A percentile compares a stretch with the other conserved stretches of the same genome.
These are phyloP conservation scores for Lasiommata megera DNA, from an alignment of 2,888 invertebrate species.

Conservation along the genomic window DNA sequence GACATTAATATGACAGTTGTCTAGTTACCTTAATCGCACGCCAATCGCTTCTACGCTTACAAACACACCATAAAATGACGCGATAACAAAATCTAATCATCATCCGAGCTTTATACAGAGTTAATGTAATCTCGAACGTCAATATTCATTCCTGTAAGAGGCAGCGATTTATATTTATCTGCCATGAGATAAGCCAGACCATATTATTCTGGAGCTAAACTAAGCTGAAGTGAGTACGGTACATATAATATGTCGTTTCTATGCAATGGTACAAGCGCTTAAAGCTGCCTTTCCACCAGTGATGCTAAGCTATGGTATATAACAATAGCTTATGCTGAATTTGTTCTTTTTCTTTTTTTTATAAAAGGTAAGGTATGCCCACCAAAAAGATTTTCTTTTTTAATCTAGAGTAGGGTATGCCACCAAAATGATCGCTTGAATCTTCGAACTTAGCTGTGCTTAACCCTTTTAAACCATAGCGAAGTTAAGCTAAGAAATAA, in stretches of 20 bases:
- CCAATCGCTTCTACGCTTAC: slow-evolving; percentile 3
- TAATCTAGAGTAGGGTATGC: too few relatives aligned
- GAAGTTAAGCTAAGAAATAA: too few relatives aligned
- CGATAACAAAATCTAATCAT: slow-evolving; percentile 22
- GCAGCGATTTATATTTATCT: slow-evolving; percentile 30
- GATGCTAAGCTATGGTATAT: too few relatives aligned
- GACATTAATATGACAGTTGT: neutral
- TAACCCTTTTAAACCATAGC: too few relatives aligned
- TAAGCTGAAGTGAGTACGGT: neutral
- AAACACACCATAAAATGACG: slow-evolving; percentile 19
- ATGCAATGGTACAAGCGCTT: neutral
- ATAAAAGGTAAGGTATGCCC: too few relatives aligned
- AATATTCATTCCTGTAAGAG: slow-evolving; percentile 30
- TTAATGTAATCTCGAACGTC: slow-evolving; percentile 23
- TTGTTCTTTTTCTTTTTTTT: too few relatives aligned
- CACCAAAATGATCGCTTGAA: too few relatives aligned
- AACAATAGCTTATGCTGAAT: too few relatives aligned
- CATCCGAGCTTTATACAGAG: slow-evolving; percentile 25
- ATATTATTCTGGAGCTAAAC: neutral
- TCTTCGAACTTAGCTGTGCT: too few relatives aligned
- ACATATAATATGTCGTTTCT: neutral
- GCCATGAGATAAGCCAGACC: neutral
- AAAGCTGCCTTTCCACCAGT: neutral
- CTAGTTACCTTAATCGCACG: neutral
- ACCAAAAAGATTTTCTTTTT: too few relatives aligned